These are phyloP conservation scores for Rhagonycha fulva DNA, from an alignment of 2,888 invertebrate species.

Conservation along the genomic window DNA sequence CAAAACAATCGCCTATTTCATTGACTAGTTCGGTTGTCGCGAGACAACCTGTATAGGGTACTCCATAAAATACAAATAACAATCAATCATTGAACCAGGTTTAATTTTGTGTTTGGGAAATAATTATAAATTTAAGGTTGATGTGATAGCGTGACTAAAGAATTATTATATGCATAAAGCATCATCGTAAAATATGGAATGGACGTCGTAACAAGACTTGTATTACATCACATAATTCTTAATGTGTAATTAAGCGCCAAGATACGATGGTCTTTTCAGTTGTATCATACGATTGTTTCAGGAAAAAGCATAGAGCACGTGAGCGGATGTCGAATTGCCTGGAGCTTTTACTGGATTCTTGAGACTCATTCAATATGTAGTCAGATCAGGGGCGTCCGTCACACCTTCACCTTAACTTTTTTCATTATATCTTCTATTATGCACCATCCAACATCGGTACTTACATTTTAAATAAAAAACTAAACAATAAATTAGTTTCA, in stretches of 20 bases:
- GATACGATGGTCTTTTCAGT: constrained; percentile 39
- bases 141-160: constrained; percentile 39
- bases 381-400: constrained; percentile 17
- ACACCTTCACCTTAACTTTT: constrained; percentile 19
- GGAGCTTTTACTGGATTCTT: constrained; percentile 5
- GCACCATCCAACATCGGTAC: neutral
- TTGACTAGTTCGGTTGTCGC: constrained; percentile 27
- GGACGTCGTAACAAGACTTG: constrained; percentile 46
- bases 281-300: constrained; percentile 32
- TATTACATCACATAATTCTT: constrained; percentile 51
- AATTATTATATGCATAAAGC: constrained; percentile 40
- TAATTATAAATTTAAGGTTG: constrained; percentile 34
- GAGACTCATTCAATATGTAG: constrained; percentile 6
- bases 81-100: neutral
- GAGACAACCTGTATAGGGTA: constrained; percentile 6
- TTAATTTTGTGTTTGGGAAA: constrained; percentile 4
- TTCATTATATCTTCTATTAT: neutral
- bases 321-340: constrained; percentile 43
- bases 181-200: constrained; percentile 49
- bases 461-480: neutral
- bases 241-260: constrained; percentile 49
- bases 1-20: constrained; percentile 32
- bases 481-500: neutral
- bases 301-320: constrained; percentile 44
- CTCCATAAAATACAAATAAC: neutral